Evolutionary conservation across 1,140 invertebrate genomes (phyloP).

Genomic region (Hylaeus anthracinus): DNA sequence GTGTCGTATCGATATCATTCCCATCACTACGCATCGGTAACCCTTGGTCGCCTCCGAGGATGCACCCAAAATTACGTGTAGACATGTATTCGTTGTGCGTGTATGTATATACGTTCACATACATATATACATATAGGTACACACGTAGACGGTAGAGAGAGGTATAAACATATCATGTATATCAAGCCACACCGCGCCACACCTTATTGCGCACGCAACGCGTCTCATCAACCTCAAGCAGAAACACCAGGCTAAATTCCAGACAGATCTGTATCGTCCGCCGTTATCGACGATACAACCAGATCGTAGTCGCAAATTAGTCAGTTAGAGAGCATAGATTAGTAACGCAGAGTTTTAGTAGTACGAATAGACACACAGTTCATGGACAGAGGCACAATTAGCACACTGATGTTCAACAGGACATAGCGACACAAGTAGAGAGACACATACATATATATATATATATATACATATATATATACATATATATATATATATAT

Average conservation of each 20-base stretch:
- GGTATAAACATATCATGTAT: not conserved
- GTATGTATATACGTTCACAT: constrained; percentile 9
- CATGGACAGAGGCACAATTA: constrained; percentile 80
- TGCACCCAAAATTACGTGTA: constrained; percentile 42
- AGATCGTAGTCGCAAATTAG: constrained; percentile 28
- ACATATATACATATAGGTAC: not conserved
- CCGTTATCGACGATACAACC: constrained; percentile 33
- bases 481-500: not conserved
- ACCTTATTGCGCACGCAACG: not conserved
- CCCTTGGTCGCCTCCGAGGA: constrained; percentile 51
- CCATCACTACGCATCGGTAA: no score
- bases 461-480: constrained; percentile 12
- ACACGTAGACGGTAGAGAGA: not conserved
- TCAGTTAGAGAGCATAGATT: constrained; percentile 63
- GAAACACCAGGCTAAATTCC: not conserved
- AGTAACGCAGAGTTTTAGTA: constrained; percentile 60
- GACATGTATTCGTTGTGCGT: constrained; percentile 23
- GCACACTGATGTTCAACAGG: constrained; percentile 77
- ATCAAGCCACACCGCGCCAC: not conserved
- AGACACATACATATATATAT: constrained; percentile 36
- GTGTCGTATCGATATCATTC: no score
- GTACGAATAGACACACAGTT: constrained; percentile 71
- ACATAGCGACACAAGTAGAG: constrained; percentile 60
- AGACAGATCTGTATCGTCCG: not conserved
- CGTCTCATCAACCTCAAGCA: not conserved